These are phyloP conservation scores for Drosophila flavopinicola DNA, from an alignment of 2,888 invertebrate genomes.

Conservation along the genomic window DNA sequence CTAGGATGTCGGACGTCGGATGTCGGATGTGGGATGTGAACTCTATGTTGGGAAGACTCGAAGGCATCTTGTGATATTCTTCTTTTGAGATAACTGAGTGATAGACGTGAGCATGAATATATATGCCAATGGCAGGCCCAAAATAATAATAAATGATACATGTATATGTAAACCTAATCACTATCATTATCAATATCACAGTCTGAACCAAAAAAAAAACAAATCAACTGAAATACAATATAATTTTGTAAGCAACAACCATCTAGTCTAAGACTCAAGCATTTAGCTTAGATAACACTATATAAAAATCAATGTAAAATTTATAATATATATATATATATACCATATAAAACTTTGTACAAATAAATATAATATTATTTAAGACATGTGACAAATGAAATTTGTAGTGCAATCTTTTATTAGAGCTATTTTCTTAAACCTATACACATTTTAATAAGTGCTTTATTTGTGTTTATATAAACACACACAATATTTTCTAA, in stretches of 20 bases:
- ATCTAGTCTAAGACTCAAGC: constrained; percentile 47
- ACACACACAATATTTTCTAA: too few species aligned
- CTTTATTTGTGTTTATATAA: too few species aligned
- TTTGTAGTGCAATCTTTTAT: not conserved
- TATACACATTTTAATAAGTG: too few species aligned
- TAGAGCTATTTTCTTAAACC: too few species aligned
- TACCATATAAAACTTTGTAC: constrained; percentile 34
- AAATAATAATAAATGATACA: constrained; percentile 16
- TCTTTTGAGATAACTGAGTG: constrained; percentile 61
- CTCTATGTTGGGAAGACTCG: constrained; percentile 15
- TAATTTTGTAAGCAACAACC: constrained; percentile 24
- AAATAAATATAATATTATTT: constrained; percentile 16
- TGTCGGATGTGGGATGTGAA: too few species aligned
- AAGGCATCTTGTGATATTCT: constrained; percentile 66
- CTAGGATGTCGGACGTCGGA: too few species aligned
- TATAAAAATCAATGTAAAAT: constrained; percentile 6
- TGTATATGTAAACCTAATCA: constrained; percentile 4
- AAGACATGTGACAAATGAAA: not conserved
- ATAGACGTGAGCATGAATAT: constrained; percentile 50
- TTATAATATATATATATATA: constrained; percentile 7
- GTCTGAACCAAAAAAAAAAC: constrained; percentile 66
- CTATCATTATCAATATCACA: constrained; percentile 3
- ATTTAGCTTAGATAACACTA: constrained; percentile 36
- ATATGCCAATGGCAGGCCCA: constrained; percentile 45
- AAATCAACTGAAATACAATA: constrained; percentile 46